Conservation (phyloP, 2,888 invertebrate genomes). For the Aplocera efformata region DNA sequence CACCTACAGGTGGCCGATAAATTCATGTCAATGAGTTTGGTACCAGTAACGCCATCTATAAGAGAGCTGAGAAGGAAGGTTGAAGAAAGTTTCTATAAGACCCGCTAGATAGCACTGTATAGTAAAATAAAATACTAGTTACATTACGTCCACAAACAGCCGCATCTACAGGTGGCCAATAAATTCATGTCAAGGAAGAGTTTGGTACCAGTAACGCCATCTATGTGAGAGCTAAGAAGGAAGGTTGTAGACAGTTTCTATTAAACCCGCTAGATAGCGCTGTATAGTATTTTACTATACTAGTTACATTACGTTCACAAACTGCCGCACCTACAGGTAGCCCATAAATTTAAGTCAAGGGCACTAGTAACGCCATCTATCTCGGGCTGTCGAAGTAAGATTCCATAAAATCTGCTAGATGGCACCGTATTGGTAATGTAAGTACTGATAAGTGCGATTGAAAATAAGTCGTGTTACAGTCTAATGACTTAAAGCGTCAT, state of each 20-base stretch:
- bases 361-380: conserved; percentile 16
- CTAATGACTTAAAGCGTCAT: no score
- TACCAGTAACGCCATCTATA: conserved; percentile 16
- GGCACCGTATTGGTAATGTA: no score
- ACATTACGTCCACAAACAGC: conserved; percentile 20
- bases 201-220: conserved; percentile 14
- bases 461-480: no score
- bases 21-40: conserved; percentile 4
- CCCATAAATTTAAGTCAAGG: conserved; percentile 16
- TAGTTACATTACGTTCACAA: conserved; percentile 21
- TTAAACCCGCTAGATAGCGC: not conserved
- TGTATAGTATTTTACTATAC: no score
- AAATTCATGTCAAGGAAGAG: conserved; percentile 12
- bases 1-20: conserved; percentile 29
- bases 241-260: not conserved
- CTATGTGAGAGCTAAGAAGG: conserved; percentile 1
- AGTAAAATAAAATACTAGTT: no score
- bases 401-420: no score
- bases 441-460: no score
- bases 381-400: no score
- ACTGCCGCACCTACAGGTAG: conserved; percentile 27
- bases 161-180: conserved; percentile 27
- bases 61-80: not conserved
- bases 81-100: no score
- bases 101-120: no score